These are phyloP conservation scores for Triplophysa bombifrons DNA, from an alignment of 2,797 vertebrate species.

Conservation along the genomic window DNA sequence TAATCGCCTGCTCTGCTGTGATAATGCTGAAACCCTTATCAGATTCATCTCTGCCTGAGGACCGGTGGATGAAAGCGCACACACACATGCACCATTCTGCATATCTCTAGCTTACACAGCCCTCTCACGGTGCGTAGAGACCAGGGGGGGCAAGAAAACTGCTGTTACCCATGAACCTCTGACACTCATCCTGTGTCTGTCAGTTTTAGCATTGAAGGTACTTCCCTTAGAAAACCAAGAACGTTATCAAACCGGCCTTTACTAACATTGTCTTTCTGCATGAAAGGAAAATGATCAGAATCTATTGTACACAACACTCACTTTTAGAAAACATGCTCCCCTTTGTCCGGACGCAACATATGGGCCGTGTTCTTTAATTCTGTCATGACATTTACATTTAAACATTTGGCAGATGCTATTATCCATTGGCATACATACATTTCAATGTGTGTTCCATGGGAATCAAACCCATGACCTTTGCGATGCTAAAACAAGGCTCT, in stretches of 20 bases:
- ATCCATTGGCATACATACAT: too few species aligned
- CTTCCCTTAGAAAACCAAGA: slow-evolving; percentile 29
- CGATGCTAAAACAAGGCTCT: too few species aligned
- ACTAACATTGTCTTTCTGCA: slow-evolving; percentile 33
- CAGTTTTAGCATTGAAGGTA: slow-evolving; percentile 35
- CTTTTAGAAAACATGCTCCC: not conserved
- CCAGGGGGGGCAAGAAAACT: slow-evolving; percentile 51
- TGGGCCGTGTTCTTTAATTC: not conserved
- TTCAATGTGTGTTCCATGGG: too few species aligned
- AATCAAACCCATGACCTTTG: too few species aligned
- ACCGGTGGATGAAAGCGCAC: slow-evolving; percentile 65
- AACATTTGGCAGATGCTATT: too few species aligned
- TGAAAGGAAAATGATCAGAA: slow-evolving; percentile 23
- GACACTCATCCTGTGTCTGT: slow-evolving; percentile 53
- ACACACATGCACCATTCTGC: slow-evolving; percentile 64
- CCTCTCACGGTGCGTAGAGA: slow-evolving; percentile 55
- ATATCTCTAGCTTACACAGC: slow-evolving; percentile 82
- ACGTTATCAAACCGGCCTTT: slow-evolving; percentile 40
- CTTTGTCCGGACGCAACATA: slow-evolving; percentile 3
- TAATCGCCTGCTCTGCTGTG: slow-evolving; percentile 78
- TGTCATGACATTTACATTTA: not conserved
- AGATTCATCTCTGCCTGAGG: slow-evolving; percentile 76
- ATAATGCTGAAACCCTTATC: slow-evolving; percentile 77
- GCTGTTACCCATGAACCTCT: slow-evolving; percentile 58
- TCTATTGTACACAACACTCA: not conserved